phyloP scores from a whole-genome alignment of 2,797 vertebrate species.

The Leucoraja ocellata region DNA sequence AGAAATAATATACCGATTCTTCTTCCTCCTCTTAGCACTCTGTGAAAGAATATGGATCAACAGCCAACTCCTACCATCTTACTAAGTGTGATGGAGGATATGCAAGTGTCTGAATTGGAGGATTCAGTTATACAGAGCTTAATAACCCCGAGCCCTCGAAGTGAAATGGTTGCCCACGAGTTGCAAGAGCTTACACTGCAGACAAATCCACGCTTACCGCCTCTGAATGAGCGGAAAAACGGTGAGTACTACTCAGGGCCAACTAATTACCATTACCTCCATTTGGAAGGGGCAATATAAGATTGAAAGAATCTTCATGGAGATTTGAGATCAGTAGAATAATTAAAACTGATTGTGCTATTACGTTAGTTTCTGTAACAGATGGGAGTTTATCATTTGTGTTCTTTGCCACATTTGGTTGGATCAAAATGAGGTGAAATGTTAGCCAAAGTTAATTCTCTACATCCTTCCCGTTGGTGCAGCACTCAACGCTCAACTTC shows the following conservation, averaged over 20 bases:
- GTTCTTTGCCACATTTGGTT: background rate
- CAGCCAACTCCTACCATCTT: constrained; percentile 37
- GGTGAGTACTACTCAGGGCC: constrained; percentile 61
- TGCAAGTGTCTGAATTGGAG: constrained; percentile 56
- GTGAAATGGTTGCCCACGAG: constrained; percentile 91
- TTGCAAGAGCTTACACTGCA: constrained; percentile 87
- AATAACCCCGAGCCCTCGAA: constrained; percentile 85
- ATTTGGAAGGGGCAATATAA: background rate
- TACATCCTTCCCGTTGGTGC: too few relatives aligned
- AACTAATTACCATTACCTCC: background rate
- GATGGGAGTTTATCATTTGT: background rate
- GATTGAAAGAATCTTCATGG: background rate
- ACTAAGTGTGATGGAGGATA: constrained; percentile 69
- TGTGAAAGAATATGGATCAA: constrained; percentile 27
- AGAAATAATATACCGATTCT: background rate
- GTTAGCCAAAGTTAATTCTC: background rate
- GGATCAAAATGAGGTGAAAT: background rate
- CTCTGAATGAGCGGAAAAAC: constrained; percentile 87
- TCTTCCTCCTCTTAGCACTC: constrained; percentile 39
- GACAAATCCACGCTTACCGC: constrained; percentile 72
- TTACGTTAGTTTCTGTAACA: background rate
- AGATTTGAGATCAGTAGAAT: background rate
- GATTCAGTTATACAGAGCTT: constrained; percentile 63
- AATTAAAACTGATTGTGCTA: background rate
- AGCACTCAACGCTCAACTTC: too few relatives aligned